These are phyloP conservation scores for Garra rufa DNA, from an alignment of 2,113 vertebrate genomes.

Conservation along the genomic window DNA sequence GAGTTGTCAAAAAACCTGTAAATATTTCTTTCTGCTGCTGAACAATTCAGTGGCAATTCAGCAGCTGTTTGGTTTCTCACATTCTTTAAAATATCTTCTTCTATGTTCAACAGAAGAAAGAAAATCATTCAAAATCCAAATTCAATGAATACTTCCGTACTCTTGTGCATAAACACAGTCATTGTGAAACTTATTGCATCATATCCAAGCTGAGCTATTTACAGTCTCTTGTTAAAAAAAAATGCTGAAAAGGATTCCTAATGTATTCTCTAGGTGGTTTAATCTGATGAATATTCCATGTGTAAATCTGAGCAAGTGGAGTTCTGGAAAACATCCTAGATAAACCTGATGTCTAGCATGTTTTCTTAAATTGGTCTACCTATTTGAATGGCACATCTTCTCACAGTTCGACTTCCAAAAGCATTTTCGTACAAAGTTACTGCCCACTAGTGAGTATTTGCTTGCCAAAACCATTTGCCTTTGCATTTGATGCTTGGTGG, in stretches of 20 bases:
- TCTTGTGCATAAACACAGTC: too few relatives aligned
- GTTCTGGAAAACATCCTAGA: neutral
- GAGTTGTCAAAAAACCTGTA: neutral
- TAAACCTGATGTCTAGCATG: neutral
- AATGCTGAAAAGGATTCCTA: neutral
- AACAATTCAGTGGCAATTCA: too few relatives aligned
- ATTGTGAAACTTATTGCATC: neutral
- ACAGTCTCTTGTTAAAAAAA: neutral
- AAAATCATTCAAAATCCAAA: neutral
- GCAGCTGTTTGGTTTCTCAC: too few relatives aligned
- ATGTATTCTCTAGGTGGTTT: neutral
- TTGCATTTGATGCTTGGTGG: neutral
- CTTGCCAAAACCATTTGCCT: neutral
- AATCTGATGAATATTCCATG: neutral
- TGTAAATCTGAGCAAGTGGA: neutral
- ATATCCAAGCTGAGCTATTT: neutral
- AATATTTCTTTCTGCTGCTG: neutral
- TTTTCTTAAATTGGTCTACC: neutral
- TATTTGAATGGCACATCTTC: neutral
- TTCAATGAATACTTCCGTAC: too few relatives aligned
- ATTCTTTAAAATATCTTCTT: too few relatives aligned
- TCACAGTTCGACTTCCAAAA: neutral
- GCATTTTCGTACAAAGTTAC: neutral
- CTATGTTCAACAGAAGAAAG: neutral
- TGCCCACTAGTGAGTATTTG: neutral